phyloP scores from a whole-genome alignment of 2,888 invertebrate genomes.

The Urechis unicinctus region DNA sequence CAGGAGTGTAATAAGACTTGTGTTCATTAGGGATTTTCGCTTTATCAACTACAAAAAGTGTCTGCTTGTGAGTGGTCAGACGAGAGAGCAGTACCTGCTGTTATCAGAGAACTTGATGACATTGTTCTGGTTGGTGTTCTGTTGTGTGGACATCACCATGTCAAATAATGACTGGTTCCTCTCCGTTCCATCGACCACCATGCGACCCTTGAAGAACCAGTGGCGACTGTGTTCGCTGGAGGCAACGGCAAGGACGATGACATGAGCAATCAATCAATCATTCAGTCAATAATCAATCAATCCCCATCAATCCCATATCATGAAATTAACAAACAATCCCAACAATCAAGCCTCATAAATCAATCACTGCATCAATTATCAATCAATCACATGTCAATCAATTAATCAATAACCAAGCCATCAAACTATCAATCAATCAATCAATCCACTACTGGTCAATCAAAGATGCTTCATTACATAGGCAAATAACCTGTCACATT shows the following conservation, averaged over 20 bases:
- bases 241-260: not conserved
- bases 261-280: not conserved
- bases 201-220: constrained; percentile 94
- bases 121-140: constrained; percentile 79
- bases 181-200: constrained; percentile 71
- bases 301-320: not conserved
- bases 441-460: too few relatives aligned
- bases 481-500: too few relatives aligned
- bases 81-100: constrained; percentile 78
- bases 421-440: too few relatives aligned
- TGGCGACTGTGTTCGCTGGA: constrained; percentile 89
- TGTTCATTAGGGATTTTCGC: too few relatives aligned
- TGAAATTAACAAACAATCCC: not conserved
- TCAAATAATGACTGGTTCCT: constrained; percentile 78
- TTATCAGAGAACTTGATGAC: constrained; percentile 96
- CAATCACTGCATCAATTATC: too few relatives aligned
- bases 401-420: too few relatives aligned
- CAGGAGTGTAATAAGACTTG: too few relatives aligned
- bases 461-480: too few relatives aligned
- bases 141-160: constrained; percentile 87
- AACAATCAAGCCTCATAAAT: too few relatives aligned
- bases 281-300: not conserved
- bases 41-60: too few relatives aligned
- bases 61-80: too few relatives aligned
- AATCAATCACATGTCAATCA: too few relatives aligned